Evolutionary conservation across 1,140 invertebrate genomes (phyloP).

Genomic region (Branchinecta lindahli): DNA sequence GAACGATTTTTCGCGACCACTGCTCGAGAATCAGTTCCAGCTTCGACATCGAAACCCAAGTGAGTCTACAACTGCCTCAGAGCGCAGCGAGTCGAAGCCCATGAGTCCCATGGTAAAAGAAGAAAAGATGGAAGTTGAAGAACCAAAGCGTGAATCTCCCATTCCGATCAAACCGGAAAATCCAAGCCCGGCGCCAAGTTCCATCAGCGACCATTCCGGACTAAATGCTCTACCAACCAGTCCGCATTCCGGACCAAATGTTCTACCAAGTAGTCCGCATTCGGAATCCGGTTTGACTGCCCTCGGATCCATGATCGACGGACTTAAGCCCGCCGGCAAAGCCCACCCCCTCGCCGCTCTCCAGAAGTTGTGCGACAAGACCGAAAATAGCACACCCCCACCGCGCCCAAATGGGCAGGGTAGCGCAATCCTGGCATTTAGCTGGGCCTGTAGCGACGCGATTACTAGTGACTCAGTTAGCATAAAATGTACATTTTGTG

Average conservation of each 20-base stretch:
- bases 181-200: constrained; percentile 17
- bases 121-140: constrained; percentile 2
- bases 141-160: constrained; percentile 14
- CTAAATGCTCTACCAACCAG: not conserved
- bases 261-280: not conserved
- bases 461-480: constrained; percentile 56
- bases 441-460: constrained; percentile 83
- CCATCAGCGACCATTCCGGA: constrained; percentile 17
- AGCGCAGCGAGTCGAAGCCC: constrained; percentile 36
- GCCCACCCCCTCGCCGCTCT: constrained; percentile 72
- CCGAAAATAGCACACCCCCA: constrained; percentile 46
- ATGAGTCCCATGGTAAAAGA: not conserved
- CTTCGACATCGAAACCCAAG: constrained; percentile 58
- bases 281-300: constrained; percentile 49
- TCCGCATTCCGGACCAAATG: constrained; percentile 13
- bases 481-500: constrained; percentile 91
- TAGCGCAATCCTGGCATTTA: constrained; percentile 65
- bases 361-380: constrained; percentile 87
- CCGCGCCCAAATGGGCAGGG: constrained; percentile 22
- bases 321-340: constrained; percentile 38
- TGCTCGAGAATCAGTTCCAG: not conserved
- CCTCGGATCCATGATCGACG: constrained; percentile 77
- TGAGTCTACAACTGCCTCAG: constrained; percentile 67
- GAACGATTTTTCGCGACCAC: not conserved
- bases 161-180: not conserved